phyloP scores from a whole-genome alignment of 2,113 vertebrate genomes.

The Brienomyrus brachyistius region DNA sequence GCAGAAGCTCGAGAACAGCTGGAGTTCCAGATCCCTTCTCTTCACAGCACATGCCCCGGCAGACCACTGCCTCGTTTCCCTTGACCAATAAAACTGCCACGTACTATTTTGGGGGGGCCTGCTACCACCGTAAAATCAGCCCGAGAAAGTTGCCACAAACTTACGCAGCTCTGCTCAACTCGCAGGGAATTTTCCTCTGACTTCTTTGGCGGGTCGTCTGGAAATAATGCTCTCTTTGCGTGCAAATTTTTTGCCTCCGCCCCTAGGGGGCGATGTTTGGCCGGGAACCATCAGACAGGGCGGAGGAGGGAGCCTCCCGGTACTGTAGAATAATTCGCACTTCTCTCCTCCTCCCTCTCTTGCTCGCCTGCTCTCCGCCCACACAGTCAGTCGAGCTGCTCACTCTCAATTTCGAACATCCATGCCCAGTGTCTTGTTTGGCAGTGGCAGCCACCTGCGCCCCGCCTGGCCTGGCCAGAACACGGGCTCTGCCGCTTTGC shows the following conservation, averaged over 20 bases:
- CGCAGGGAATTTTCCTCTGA: background rate
- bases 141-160: background rate
- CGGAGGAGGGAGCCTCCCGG: background rate
- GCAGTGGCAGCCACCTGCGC: background rate
- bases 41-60: background rate
- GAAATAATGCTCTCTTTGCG: background rate
- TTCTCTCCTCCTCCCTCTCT: background rate
- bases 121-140: background rate
- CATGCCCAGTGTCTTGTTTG: background rate
- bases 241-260: background rate
- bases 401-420: background rate
- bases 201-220: background rate
- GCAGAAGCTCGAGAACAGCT: background rate
- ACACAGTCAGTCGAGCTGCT: background rate
- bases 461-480: background rate
- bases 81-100: background rate
- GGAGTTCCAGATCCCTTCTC: background rate
- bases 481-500: background rate
- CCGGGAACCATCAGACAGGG: background rate
- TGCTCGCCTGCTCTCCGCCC: background rate
- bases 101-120: background rate
- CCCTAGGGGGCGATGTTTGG: background rate
- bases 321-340: conserved; percentile 32
- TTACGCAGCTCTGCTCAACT: background rate
- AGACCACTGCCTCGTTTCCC: background rate